Conservation (phyloP, 2,888 invertebrate species). For the Agrochola circellaris region DNA sequence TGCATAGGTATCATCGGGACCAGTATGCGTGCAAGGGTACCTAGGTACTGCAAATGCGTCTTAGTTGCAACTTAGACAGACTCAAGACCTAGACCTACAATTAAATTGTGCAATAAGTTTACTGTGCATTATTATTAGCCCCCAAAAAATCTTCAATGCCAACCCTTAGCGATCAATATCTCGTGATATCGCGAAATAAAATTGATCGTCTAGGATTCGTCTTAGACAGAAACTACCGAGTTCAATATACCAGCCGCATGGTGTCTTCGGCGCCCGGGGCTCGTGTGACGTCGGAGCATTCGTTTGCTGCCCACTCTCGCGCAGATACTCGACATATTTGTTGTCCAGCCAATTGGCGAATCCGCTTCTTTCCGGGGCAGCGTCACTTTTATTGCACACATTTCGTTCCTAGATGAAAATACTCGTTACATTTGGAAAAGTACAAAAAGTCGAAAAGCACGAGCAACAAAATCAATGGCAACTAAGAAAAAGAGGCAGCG, state of each 20-base stretch:
- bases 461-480: not conserved
- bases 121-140: not conserved
- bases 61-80: not conserved
- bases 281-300: slow-evolving; percentile 3
- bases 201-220: not conserved
- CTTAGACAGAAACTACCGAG: not conserved
- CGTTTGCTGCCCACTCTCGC: slow-evolving; percentile 50
- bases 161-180: not conserved
- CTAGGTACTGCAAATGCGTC: not conserved
- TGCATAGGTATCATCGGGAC: not conserved
- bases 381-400: slow-evolving; percentile 39
- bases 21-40: not conserved
- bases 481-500: not conserved
- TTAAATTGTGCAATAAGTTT: not conserved
- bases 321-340: slow-evolving; percentile 81
- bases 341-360: slow-evolving; percentile 85
- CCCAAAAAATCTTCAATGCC: not conserved
- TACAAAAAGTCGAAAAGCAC: not conserved
- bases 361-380: slow-evolving; percentile 66
- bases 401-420: slow-evolving; percentile 66
- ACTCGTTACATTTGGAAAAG: not conserved
- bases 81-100: not conserved
- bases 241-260: slow-evolving; percentile 30
- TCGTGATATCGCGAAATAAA: not conserved
- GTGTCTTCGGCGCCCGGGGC: not conserved